These are phyloP conservation scores for Emydoidea blandingii DNA, from an alignment of 2,797 vertebrate genomes.

Conservation along the genomic window DNA sequence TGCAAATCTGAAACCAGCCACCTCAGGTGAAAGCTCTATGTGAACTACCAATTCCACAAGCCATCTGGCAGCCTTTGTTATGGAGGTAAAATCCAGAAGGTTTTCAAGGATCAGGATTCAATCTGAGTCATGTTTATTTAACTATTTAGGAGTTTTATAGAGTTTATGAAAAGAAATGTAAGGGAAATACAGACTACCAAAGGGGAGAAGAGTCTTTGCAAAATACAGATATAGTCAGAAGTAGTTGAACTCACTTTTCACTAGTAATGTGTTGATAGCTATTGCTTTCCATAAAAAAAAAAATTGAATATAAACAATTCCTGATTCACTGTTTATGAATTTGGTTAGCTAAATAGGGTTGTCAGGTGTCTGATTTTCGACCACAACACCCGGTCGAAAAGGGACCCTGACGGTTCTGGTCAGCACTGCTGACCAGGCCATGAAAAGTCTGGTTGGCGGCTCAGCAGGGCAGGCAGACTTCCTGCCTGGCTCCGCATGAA, in stretches of 20 bases:
- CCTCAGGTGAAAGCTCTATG: not conserved
- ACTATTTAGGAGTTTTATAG: not conserved
- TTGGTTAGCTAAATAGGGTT: not conserved
- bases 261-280: not conserved
- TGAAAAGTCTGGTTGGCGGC: too few species aligned
- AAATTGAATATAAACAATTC: not conserved
- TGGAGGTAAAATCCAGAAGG: not conserved
- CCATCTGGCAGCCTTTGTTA: not conserved
- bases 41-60: not conserved
- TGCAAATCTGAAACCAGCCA: not conserved
- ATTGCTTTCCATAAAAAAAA: slow-evolving; percentile 13
- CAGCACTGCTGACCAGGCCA: too few species aligned
- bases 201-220: not conserved
- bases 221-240: not conserved
- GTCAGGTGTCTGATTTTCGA: too few species aligned
- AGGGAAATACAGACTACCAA: not conserved
- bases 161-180: too few species aligned
- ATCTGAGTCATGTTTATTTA: not conserved
- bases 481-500: too few species aligned
- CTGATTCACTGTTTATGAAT: not conserved
- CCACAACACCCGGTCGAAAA: too few species aligned
- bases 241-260: not conserved
- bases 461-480: too few species aligned
- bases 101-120: not conserved
- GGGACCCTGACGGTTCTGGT: too few species aligned